Evolutionary conservation across 2,113 vertebrate species (phyloP).

Genomic region (Rynchops niger): DNA sequence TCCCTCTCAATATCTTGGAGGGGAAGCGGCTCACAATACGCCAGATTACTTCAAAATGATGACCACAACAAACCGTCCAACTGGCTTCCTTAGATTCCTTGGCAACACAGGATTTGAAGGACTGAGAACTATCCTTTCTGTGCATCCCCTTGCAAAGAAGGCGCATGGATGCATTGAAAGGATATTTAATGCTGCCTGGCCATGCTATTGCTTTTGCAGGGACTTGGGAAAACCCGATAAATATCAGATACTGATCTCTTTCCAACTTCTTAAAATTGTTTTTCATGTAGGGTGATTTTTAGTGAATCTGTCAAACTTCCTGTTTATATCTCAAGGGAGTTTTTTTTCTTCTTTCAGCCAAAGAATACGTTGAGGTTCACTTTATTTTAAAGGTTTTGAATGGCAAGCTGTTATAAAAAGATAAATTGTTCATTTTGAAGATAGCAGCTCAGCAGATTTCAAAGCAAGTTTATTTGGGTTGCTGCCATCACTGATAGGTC

Average conservation of each 20-base stretch:
- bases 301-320: conserved; percentile 22
- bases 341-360: conserved; percentile 9
- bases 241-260: background rate
- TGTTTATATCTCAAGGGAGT: background rate
- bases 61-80: background rate
- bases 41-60: background rate
- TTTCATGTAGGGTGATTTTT: conserved; percentile 23
- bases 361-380: background rate
- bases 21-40: background rate
- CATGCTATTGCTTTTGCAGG: background rate
- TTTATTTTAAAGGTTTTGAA: conserved; percentile 34
- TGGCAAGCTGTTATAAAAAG: conserved; percentile 55
- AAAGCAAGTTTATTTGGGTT: background rate
- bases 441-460: background rate
- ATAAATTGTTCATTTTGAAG: background rate
- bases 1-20: background rate
- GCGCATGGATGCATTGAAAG: background rate
- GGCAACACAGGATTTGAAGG: background rate
- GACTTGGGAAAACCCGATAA: background rate
- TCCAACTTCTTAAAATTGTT: background rate
- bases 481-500: background rate
- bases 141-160: background rate
- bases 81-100: background rate
- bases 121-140: background rate
- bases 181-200: background rate